Evolutionary conservation across 1,140 invertebrate genomes (phyloP).

Genomic region (Paralvinella palmiformis): DNA sequence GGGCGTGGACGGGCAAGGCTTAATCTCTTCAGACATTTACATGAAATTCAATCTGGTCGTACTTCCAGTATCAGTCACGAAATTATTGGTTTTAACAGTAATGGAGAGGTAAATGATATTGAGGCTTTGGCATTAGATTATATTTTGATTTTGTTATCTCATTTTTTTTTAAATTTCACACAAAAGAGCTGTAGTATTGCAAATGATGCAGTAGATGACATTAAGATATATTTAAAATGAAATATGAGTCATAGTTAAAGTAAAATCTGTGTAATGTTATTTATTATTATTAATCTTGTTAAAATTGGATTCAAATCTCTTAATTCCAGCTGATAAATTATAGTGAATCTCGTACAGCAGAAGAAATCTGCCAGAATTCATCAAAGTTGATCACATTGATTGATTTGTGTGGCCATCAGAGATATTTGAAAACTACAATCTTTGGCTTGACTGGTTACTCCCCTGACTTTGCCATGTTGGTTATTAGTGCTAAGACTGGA

Average conservation of each 20-base stretch:
- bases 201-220: no score
- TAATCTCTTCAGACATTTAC: slow-evolving; percentile 95
- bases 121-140: slow-evolving; percentile 1
- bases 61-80: slow-evolving; percentile 99
- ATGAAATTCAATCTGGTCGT: slow-evolving; percentile 95
- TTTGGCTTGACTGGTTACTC: slow-evolving; percentile 99
- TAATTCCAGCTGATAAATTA: slow-evolving; percentile 71
- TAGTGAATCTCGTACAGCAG: slow-evolving; percentile 81
- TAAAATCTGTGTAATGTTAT: no score
- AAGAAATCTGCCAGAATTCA: slow-evolving; percentile 71
- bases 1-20: slow-evolving; percentile 82
- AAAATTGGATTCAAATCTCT: no score
- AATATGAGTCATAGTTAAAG: no score
- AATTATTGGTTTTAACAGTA: slow-evolving; percentile 85
- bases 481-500: slow-evolving; percentile 60
- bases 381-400: slow-evolving; percentile 82
- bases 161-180: no score
- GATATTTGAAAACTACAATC: slow-evolving; percentile 97
- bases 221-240: no score
- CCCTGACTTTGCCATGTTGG: slow-evolving; percentile 98
- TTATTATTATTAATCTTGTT: no score
- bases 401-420: slow-evolving; percentile 96
- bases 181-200: no score
- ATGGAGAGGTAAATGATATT: slow-evolving; percentile 46
- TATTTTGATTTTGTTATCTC: neutral